These are phyloP conservation scores for Nettapus auritus DNA, from an alignment of 2,113 vertebrate species.

Conservation along the genomic window DNA sequence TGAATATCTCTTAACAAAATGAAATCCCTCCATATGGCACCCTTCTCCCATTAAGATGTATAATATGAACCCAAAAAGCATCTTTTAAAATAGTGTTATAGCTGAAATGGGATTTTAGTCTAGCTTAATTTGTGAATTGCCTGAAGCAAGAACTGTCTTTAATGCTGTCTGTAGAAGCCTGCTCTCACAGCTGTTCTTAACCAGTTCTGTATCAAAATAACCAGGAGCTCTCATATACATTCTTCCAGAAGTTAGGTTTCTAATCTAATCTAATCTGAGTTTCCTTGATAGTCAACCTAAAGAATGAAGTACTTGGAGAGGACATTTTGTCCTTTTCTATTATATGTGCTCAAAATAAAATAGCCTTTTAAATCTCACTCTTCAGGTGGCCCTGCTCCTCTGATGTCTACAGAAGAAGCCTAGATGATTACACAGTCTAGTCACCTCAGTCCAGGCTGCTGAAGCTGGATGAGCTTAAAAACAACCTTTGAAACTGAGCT, in stretches of 20 bases:
- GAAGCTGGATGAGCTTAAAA: conserved; percentile 3
- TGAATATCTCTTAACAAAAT: conserved; percentile 28
- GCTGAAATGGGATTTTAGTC: conserved; percentile 49
- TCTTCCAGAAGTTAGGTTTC: conserved; percentile 1
- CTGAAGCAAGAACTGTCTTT: conserved; percentile 54
- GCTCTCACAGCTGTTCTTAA: conserved; percentile 37
- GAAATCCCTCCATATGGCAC: conserved; percentile 42
- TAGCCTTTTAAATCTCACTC: neutral
- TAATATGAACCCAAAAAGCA: conserved; percentile 36
- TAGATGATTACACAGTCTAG: neutral
- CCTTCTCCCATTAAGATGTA: conserved; percentile 31
- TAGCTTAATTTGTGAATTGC: conserved; percentile 64
- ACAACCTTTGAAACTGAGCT: neutral
- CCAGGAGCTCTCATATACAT: conserved; percentile 16
- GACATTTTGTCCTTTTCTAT: neutral
- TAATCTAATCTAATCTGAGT: neutral
- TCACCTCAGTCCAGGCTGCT: neutral
- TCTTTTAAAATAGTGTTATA: conserved; percentile 47
- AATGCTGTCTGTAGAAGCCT: conserved; percentile 23
- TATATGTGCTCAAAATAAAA: neutral
- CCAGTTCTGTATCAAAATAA: conserved; percentile 52
- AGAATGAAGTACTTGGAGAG: neutral
- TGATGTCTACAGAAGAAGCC: neutral
- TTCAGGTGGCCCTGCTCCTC: neutral
- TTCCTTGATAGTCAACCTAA: neutral